Evolutionary conservation across 2,888 invertebrate genomes (phyloP), one percentile per base, ranked within the genome.

Genomic region (Platerodrilus igneus): DNA sequence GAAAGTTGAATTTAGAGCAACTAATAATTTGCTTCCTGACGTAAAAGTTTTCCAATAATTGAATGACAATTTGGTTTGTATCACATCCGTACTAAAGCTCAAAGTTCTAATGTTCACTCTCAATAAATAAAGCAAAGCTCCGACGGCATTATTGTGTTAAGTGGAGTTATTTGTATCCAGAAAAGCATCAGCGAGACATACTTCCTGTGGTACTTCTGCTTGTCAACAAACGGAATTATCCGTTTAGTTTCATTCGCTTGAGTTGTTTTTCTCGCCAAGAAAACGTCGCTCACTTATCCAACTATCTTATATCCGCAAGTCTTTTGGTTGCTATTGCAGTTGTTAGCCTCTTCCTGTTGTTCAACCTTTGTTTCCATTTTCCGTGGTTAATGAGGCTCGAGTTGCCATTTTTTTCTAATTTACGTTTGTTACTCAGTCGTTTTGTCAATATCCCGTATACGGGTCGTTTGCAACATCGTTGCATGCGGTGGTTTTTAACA

Each of bases 401-500:
- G 38, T 45, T 40, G 38, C 48, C 50, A 49, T 48, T 55, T 51
- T 51, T 52, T 55, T 47, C 45, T 50, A 53, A 55, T 55, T 52
- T 52, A 50, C 47, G 50, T 48, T 45, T 27, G 25, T 25, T 34
- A 10, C 27, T 41, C 29, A 41, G 48, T 42, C 47, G 35, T 45
- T 48, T 38, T 48, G 49, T 51, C 52, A 51, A 52, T 52, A 44
- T 50, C 41, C 32, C 41, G 37, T 60, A 56, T 48, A 55, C 58
- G 58, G 56, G 51, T 59, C 56, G 55, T 60, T 62, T 58, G 57
- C 37, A 15, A 39, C 36, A 37, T 41, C 29, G 26, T 23, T 36
- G 4, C 23, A 48, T 41, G 46, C 47, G 42, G 47, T 37, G 41
- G 53, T 50, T 58, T 60, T 58, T 56, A 62, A 61, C 58, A 61